Conservation (phyloP, 2,113 vertebrate species). For the Mohoua ochrocephala region DNA sequence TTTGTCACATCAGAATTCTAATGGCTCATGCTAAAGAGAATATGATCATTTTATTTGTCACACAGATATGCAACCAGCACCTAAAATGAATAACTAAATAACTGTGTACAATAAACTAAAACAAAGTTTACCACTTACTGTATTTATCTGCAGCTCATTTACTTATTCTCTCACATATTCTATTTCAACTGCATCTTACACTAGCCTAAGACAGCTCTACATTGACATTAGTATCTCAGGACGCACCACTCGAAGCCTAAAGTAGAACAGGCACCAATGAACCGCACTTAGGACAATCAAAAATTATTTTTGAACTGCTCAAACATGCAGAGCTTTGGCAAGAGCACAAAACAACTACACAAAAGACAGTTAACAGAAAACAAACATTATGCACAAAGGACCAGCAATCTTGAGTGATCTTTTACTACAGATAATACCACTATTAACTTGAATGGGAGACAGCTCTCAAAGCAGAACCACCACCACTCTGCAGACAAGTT, state of each 20-base stretch:
- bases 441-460: neutral
- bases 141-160: neutral
- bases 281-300: neutral
- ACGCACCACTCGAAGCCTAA: neutral
- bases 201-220: neutral
- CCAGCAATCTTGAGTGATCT: neutral
- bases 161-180: neutral
- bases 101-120: neutral
- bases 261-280: neutral
- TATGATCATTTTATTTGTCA: neutral
- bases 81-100: neutral
- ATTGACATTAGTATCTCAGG: neutral
- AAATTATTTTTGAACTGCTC: neutral
- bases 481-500: neutral
- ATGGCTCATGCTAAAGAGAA: neutral
- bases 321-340: neutral
- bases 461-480: neutral
- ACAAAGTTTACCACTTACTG: neutral
- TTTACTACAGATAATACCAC: neutral
- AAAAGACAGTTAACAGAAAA: neutral
- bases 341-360: neutral
- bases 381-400: neutral
- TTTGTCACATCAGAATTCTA: neutral
- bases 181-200: neutral
- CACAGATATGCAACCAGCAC: neutral